These are phyloP conservation scores for Hippocampus zosterae DNA, from an alignment of 2,113 vertebrate genomes.

Conservation along the genomic window DNA sequence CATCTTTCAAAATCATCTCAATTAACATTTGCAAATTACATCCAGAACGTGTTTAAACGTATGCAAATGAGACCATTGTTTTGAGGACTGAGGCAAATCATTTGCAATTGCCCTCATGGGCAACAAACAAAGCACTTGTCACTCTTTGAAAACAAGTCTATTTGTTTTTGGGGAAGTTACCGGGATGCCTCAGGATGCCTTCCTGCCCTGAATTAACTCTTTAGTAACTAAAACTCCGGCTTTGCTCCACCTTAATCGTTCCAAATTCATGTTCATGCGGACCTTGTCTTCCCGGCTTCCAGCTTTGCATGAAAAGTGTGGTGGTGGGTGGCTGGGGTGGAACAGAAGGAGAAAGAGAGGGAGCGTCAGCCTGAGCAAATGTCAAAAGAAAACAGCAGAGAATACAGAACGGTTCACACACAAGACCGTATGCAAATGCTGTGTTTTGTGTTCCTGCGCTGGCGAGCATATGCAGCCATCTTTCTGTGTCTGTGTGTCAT, in stretches of 20 bases:
- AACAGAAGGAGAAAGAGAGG: constrained; percentile 5
- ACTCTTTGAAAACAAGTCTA: background rate
- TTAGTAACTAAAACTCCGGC: constrained; percentile 17
- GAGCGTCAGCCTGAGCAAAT: constrained; percentile 39
- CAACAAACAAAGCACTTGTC: background rate
- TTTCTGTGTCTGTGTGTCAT: constrained; percentile 4
- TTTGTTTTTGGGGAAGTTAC: background rate
- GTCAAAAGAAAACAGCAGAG: constrained; percentile 40
- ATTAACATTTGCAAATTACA: constrained; percentile 24
- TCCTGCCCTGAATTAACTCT: background rate
- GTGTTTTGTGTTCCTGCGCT: constrained; percentile 1
- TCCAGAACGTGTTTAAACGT: background rate
- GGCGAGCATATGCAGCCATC: background rate
- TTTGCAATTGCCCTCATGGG: constrained; percentile 1
- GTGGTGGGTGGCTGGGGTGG: background rate
- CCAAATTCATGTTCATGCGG: background rate
- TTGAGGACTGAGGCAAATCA: constrained; percentile 4
- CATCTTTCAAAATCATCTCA: constrained; percentile 3
- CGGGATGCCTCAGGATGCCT: background rate
- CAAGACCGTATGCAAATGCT: constrained; percentile 30
- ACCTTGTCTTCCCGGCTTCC: constrained; percentile 14
- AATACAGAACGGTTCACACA: constrained; percentile 27
- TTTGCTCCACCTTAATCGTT: background rate
- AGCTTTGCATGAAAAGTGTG: constrained; percentile 6
- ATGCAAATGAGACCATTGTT: constrained; percentile 19